Evolutionary conservation across 2,888 invertebrate species (phyloP), one percentile per base, ranked within the genome.

Genomic region (Elmis aenea): DNA sequence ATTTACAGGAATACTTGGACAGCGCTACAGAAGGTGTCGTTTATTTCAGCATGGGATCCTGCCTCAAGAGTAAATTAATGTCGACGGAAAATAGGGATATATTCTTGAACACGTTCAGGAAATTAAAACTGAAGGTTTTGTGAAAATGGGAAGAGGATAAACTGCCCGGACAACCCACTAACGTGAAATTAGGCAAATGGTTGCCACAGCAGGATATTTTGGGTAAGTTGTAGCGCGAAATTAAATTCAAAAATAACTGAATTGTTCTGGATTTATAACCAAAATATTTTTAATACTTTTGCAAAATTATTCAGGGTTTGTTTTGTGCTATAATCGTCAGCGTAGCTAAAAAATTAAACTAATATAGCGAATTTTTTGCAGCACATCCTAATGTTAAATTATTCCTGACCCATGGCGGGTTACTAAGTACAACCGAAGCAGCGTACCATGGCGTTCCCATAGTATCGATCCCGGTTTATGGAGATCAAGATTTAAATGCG

Each of bases 401-500:
- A 0, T 72, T 72, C 34, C 69, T 73, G 4, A 70, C 71, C 1
- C 72, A 73, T 26, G 72, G 72, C 2, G 73, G 72, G 1, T 43
- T 72, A 4, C 48, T 72, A n/a, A 71, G 72, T 45, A 67, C 67
- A n/a, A 69, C 64, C 0, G 73, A 73, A 43, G 62, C 71, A 1
- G 55, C 72, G 28, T 68, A 69, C 28, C 64, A 69, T 43, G 71
- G 70, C 10, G 68, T 67, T 9, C 73, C 73, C 0, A 52, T 72
- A n/a, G 50, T 74, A 9, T 72, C 71, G 1, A 65, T 75, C 27
- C 75, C 75, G 0, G 58, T 75, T 10, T 70, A 69, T 36, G 70
- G 63, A 0, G 75, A 76, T 55, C 75, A 76, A 51, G 62, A 66
- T 32, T 44, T 68, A 9, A 75, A 75, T 42, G 69, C 73, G 58